Evolutionary conservation across 64 coral and sea anemone genomes (phyloP), one percentile per base, ranked within the genome.

Genomic region (Platygyra sinensis): DNA sequence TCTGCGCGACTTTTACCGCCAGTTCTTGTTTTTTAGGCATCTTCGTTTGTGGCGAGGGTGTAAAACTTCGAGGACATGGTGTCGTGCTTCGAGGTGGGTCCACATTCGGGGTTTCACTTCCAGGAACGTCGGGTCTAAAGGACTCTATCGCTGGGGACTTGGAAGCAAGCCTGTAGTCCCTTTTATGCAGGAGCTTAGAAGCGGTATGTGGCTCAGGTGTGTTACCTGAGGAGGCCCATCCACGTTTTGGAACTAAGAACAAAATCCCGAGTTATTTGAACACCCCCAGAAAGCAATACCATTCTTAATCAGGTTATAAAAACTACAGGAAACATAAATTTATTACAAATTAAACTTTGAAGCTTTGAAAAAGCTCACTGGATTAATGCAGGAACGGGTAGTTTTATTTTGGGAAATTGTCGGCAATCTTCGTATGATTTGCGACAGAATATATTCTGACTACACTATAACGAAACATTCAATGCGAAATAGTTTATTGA

Each of bases 201-300:
- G 83, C 30, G 24, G 92, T 71, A 27, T 82, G 39, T 24, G 95
- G 95, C 49, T 96, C 91, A 22, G 95, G 95, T 31, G 87, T 96
- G 30, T 51, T 83, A 10, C 36, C 33, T 25, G 81, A 85, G 28
- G 88, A 85, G 17, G 91, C 54, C 95, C 95, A 96, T 10, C 95
- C 95, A 36, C 75, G 82, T 33, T 89, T 97, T 27, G 83, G 86
- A 71, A 93, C 95, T 97, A 52, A 79, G 84, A 87, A 27, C 8
- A 77, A 39, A 72, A 73, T 73, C 28, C 46, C 1, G 25, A 74
- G 59, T 18, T 11, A 77, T 60, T 57, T 57, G 12, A 75, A 64
- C 65, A 89, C 30, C 78, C 30, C 78, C 36, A 54, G 10, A 69
- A 46, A 46, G 42, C 42, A 46, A 46, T 46, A 46, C 42, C 42